Conservation (phyloP, 2,113 vertebrate genomes). For the Peromyscus polionotus region DNA sequence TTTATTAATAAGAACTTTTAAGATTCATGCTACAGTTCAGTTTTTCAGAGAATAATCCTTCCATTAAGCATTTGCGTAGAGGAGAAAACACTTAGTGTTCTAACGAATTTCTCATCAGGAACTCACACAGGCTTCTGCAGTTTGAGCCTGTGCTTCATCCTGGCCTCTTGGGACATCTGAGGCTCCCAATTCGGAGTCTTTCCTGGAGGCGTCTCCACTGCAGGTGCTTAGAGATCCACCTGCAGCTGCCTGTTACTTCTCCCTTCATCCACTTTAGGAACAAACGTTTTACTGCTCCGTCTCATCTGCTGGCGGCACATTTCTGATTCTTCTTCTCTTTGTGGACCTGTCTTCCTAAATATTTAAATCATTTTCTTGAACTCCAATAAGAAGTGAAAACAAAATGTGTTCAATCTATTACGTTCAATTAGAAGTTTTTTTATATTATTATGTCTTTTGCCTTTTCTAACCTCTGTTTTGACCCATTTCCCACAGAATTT, state of each 20-base stretch:
- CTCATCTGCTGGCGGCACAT: background rate
- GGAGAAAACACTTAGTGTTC: background rate
- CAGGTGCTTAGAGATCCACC: background rate
- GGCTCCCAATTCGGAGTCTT: constrained; percentile 40
- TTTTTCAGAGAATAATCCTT: constrained; percentile 26
- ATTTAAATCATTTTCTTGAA: constrained; percentile 49
- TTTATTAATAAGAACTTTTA: too few relatives aligned
- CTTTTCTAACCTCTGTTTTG: constrained; percentile 53
- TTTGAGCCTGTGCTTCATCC: background rate
- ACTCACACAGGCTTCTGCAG: background rate
- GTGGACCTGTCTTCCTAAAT: background rate
- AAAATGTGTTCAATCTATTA: constrained; percentile 31
- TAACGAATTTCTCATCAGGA: background rate
- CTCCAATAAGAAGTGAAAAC: background rate
- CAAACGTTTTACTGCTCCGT: background rate
- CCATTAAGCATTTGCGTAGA: background rate
- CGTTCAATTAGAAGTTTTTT: background rate
- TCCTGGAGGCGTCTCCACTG: background rate
- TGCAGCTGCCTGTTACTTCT: background rate
- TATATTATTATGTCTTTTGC: background rate
- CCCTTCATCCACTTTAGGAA: background rate
- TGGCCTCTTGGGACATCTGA: background rate
- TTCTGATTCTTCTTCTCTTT: constrained; percentile 45
- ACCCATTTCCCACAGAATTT: constrained; percentile 15
- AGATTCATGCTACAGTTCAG: too few relatives aligned